These are phyloP conservation scores for Hippocampus mohnikei DNA, from an alignment of 2,113 vertebrate species.

Conservation along the genomic window DNA sequence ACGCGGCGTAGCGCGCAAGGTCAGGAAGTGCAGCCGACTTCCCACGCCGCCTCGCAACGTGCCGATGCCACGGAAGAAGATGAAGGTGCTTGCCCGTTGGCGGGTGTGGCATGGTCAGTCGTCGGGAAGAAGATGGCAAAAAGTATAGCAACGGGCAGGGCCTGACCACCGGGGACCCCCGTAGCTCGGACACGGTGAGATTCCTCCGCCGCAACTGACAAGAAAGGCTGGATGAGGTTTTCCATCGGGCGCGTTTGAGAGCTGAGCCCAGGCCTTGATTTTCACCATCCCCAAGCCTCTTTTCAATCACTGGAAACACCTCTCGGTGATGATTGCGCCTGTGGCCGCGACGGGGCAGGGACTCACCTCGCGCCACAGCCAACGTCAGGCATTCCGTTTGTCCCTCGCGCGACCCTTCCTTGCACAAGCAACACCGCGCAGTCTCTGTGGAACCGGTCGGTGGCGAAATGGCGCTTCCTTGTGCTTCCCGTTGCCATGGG, in stretches of 20 bases:
- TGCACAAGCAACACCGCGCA: slow-evolving; percentile 33
- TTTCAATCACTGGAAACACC: too few relatives aligned
- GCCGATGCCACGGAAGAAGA: background rate
- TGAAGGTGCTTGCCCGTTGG: slow-evolving; percentile 25
- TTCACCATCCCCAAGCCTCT: too few relatives aligned
- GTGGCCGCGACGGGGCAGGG: background rate
- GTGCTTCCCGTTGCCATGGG: slow-evolving; percentile 68
- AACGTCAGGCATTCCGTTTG: slow-evolving; percentile 25
- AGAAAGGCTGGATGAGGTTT: too few relatives aligned
- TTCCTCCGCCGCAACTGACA: background rate
- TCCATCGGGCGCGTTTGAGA: too few relatives aligned
- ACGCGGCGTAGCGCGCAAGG: slow-evolving; percentile 58
- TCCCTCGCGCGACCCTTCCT: slow-evolving; percentile 37
- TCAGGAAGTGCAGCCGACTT: slow-evolving; percentile 69
- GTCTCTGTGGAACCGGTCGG: slow-evolving; percentile 83
- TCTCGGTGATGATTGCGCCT: slow-evolving; percentile 9
- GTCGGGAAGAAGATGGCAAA: slow-evolving; percentile 19
- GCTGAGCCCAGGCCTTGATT: too few relatives aligned
- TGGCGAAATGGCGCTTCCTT: slow-evolving; percentile 68
- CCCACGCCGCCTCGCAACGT: slow-evolving; percentile 61
- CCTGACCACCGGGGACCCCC: too few relatives aligned
- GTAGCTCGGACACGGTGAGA: background rate
- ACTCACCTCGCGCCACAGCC: background rate
- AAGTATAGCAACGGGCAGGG: background rate
- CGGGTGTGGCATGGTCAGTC: slow-evolving; percentile 9